Evolutionary conservation across 2,113 vertebrate genomes (phyloP), one percentile per base, ranked within the genome.

Genomic region (Cebidichthys violaceus): DNA sequence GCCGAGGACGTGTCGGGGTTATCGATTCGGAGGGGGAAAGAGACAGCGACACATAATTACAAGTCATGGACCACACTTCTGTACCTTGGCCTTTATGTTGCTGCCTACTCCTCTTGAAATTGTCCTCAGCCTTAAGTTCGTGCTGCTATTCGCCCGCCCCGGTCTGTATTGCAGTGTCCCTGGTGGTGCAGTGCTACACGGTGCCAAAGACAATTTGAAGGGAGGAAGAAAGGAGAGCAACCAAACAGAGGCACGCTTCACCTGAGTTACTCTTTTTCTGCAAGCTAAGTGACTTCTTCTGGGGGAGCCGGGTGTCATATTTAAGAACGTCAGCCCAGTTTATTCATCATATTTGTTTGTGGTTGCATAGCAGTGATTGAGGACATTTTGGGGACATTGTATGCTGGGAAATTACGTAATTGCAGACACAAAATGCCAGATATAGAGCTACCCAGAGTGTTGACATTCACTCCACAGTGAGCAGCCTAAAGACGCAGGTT

Each of bases 11-110:
- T 45, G 35, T 71, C n/a, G 15, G 65, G 45, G n/a, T 79, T 87
- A 88, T 82, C 87, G 88, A 88, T 89, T 79, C 45, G 9, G 3
- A 50, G 45, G 50, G 9, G 20, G 9, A 59, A 75, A 71, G 77
- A 79, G 62, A 87, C 72, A 80, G 66, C 73, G 74, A 47, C 70
- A 68, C 76, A 83, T 86, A 84, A 90, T 87, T 87, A 78, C 77
- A 76, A 84, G 77, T 84, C 78, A 77, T 71, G 81, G 69, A 61
- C 70, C 29, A 45, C 57, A 73, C 68, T 78, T 75, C 59, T 55
- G 55, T 73, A 62, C 71, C 71, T 70, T 79, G 73, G 62, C 85
- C 80, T 87, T 88, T 81, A 70, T 67, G 64, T 59, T 55, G 71
- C 84, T 27, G 22, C 78, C 74, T 55, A 33, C 79, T 73, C 8